Evolutionary conservation across 2,888 invertebrate genomes (phyloP), one percentile per base, ranked within the genome.

Genomic region (Nasonia oneida): DNA sequence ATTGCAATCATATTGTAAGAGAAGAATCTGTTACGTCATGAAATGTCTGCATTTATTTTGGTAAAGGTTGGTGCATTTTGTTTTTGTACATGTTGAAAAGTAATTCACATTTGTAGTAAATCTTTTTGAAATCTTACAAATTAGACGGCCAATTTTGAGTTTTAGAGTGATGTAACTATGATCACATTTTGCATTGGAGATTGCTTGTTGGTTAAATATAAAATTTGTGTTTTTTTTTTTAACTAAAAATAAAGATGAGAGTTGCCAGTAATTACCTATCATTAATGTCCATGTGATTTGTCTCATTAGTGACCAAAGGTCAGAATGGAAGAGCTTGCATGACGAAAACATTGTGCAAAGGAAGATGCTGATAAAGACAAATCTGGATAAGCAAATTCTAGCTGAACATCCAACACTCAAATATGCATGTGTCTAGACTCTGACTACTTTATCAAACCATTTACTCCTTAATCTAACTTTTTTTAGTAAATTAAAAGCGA

Each of bases 361-460:
- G 53, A 15, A 42, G 67, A 37, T 64, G 39, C 14, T 53, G 74
- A 8, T n/a, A 12, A 64, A 5, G 42, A 75, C 75, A 78, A 74
- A 74, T 77, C 39, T 76, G 14, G 57, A 67, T 70, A 84, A 76
- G 47, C 33, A 70, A 57, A 77, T 76, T 23, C 50, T n/a, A 50
- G 57, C 37, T 64, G 64, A 79, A 76, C 61, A 76, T 33, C 0
- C 29, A 37, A 70, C 37, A 57, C 70, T 33, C 39, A 47, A 47
- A 86, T 76, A 57, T 57, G 50, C 14, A 47, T 75, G n/a, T 57
- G 75, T 82, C 73, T 73, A 79, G 64, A 80, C 53, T 71, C n/a
- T 8, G 15, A 67, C 64, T 78, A 29, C 42, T 80, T 82, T 82
- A 73, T 81, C 74, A 74, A 79, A 64, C 64, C 29, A 23, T 39